These are phyloP conservation scores for Lithobates sylvaticus DNA, from an alignment of 2,797 vertebrate species.

Conservation along the genomic window DNA sequence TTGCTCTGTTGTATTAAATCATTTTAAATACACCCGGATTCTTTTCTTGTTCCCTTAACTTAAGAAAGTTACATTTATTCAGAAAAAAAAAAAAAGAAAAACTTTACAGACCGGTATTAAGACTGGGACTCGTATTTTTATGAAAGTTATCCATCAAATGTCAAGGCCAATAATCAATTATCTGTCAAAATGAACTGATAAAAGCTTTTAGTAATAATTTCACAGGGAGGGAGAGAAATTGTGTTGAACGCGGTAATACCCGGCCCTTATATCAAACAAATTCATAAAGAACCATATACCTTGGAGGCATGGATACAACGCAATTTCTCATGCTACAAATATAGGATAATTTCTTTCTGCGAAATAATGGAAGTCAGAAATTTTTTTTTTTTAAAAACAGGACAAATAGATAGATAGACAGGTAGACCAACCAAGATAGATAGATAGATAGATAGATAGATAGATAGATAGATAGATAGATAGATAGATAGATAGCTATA, in stretches of 20 bases:
- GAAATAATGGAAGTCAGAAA: slow-evolving; percentile 13
- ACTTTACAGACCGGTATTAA: slow-evolving; percentile 18
- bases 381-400: too few relatives aligned
- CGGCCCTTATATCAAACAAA: slow-evolving; percentile 82
- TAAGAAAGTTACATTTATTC: slow-evolving; percentile 65
- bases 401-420: not conserved
- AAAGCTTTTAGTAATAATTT: slow-evolving; percentile 88
- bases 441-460: not conserved
- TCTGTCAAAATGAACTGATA: slow-evolving; percentile 92
- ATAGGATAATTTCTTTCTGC: slow-evolving; percentile 77
- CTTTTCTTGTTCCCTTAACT: slow-evolving; percentile 49
- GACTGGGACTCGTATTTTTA: slow-evolving; percentile 74
- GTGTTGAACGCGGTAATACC: slow-evolving; percentile 81
- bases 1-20: too few relatives aligned
- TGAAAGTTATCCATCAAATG: slow-evolving; percentile 97
- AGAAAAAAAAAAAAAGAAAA: slow-evolving; percentile 34
- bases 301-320: slow-evolving; percentile 89
- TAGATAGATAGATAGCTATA: slow-evolving; percentile 57
- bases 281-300: slow-evolving; percentile 85
- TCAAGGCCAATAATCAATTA: slow-evolving; percentile 97
- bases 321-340: slow-evolving; percentile 81
- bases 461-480: not conserved
- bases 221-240: slow-evolving; percentile 81
- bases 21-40: too few relatives aligned
- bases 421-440: not conserved